phyloP scores from a whole-genome alignment of 2,888 invertebrate species.

The Campopleginae sp. region DNA sequence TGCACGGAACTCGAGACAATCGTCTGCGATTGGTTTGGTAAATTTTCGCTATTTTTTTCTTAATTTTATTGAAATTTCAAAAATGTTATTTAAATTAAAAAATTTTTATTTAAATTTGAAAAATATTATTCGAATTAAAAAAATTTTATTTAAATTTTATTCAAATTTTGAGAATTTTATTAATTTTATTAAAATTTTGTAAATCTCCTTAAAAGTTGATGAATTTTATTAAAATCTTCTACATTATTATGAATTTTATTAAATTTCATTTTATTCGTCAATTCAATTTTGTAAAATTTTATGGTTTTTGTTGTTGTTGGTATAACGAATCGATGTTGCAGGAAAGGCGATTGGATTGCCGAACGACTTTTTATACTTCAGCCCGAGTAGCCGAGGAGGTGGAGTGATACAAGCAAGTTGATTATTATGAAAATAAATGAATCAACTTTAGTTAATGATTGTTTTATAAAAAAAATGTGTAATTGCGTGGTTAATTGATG shows the following conservation, averaged over 20 bases:
- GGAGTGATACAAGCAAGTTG: constrained; percentile 95
- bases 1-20: constrained; percentile 98
- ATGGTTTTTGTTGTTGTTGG: not conserved
- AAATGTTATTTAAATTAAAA: not conserved
- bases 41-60: constrained; percentile 75
- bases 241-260: no score
- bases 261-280: no score
- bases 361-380: constrained; percentile 92
- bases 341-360: constrained; percentile 97
- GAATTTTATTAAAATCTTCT: no score
- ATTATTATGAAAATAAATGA: not conserved
- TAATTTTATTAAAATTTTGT: no score
- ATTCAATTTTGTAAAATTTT: not conserved
- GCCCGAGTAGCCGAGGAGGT: constrained; percentile 94
- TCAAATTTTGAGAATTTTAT: no score
- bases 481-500: not conserved
- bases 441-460: not conserved
- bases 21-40: constrained; percentile 97
- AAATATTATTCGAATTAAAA: no score
- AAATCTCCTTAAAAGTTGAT: no score
- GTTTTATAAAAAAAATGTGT: not conserved
- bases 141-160: no score
- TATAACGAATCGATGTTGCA: constrained; percentile 76
- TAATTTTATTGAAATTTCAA: not conserved
- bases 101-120: no score